A percentile compares a stretch with the other conserved stretches of the same genome.
Evolutionary conservation across 2,113 vertebrate genomes (phyloP).

Genomic region (Ophiodon elongatus): DNA sequence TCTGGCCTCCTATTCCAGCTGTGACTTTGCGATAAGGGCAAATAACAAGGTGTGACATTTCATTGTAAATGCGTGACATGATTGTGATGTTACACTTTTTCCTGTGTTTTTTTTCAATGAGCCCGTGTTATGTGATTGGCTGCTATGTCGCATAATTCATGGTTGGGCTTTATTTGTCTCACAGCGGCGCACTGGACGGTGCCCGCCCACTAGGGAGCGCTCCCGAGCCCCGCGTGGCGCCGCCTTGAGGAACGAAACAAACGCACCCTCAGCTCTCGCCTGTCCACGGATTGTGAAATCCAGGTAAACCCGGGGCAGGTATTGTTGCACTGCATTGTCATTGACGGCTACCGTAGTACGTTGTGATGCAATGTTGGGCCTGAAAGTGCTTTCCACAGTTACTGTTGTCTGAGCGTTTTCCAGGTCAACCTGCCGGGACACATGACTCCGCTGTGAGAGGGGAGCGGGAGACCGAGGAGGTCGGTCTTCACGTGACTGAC

Average conservation of each 20-base stretch:
- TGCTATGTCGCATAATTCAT: conserved; percentile 75
- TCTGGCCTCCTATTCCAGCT: background rate
- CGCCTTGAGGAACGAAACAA: conserved; percentile 47
- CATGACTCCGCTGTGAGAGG: conserved; percentile 43
- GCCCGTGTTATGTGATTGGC: conserved; percentile 20
- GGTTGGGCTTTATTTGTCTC: conserved; percentile 84
- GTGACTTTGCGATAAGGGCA: conserved; percentile 20
- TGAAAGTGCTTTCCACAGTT: conserved; percentile 59
- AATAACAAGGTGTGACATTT: conserved; percentile 72
- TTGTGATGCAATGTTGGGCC: conserved; percentile 42
- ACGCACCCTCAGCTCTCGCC: conserved; percentile 49
- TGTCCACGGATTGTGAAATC: conserved; percentile 66
- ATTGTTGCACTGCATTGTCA: conserved; percentile 56
- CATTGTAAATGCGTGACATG: conserved; percentile 21
- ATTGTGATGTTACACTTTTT: background rate
- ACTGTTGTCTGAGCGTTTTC: conserved; percentile 82
- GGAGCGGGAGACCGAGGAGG: conserved; percentile 40
- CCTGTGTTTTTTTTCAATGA: background rate
- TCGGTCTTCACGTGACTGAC: conserved; percentile 46
- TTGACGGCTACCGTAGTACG: conserved; percentile 41
- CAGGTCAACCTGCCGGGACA: conserved; percentile 68
- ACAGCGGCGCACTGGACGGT: conserved; percentile 80
- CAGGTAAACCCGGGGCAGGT: conserved; percentile 80
- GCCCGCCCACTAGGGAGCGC: conserved; percentile 71
- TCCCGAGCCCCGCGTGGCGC: conserved; percentile 46